A percentile compares a stretch with the other conserved stretches of the same genome.
Evolutionary conservation across 2,113 vertebrate genomes (phyloP).

Genomic region (Gallinago jamesoni): DNA sequence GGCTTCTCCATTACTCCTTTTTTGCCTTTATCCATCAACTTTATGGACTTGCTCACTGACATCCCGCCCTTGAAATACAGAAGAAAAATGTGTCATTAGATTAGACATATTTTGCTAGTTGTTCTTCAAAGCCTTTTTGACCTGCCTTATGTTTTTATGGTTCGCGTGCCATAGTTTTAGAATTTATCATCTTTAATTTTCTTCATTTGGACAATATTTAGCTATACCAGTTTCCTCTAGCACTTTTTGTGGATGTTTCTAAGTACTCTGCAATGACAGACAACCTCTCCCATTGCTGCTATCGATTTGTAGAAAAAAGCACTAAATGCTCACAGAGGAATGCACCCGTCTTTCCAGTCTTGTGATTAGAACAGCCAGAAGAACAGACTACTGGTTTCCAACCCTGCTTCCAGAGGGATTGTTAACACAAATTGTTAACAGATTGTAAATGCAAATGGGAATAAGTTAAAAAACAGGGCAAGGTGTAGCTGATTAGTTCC

Average conservation of each 20-base stretch:
- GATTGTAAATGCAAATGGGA: background rate
- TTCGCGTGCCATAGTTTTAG: background rate
- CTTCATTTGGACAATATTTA: background rate
- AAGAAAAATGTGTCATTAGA: background rate
- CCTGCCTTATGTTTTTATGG: background rate
- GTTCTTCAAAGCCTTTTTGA: background rate
- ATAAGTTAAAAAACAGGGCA: background rate
- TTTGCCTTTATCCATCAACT: background rate
- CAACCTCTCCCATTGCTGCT: background rate
- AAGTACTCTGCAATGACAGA: background rate
- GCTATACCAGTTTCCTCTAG: background rate
- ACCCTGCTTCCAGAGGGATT: background rate
- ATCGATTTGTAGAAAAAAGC: background rate
- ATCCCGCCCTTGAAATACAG: background rate
- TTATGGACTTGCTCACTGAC: background rate
- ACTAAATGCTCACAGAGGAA: background rate
- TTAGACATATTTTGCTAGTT: background rate
- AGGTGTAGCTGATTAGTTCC: background rate
- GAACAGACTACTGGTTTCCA: background rate
- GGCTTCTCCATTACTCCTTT: background rate
- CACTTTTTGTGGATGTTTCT: background rate
- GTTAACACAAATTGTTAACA: background rate
- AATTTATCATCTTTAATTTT: background rate
- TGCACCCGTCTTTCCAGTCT: background rate
- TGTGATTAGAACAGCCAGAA: background rate